Evolutionary conservation across 2,113 vertebrate genomes (phyloP).

Genomic region (Pyxicephalus adspersus): DNA sequence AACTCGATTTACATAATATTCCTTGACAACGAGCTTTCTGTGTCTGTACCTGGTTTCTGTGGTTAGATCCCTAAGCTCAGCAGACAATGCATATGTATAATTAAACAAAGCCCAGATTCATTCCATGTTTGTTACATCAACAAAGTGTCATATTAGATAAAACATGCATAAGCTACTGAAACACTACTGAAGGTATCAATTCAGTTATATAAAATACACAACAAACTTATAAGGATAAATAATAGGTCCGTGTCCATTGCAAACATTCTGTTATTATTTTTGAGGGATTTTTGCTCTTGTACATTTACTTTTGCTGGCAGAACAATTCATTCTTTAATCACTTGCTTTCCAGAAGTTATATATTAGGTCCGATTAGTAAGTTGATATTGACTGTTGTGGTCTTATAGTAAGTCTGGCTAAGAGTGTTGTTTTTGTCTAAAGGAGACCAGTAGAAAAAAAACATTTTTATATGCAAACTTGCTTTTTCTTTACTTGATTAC

Average conservation of each 20-base stretch:
- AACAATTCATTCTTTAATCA: not conserved
- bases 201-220: not conserved
- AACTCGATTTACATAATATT: conserved; percentile 55
- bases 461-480: no score
- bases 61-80: conserved; percentile 53
- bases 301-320: not conserved
- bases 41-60: conserved; percentile 33
- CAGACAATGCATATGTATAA: conserved; percentile 56
- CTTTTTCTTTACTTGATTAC: no score
- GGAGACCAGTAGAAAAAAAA: no score
- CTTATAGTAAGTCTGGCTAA: conserved; percentile 58
- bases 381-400: not conserved
- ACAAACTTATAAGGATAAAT: conserved; percentile 54
- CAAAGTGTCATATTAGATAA: conserved; percentile 48
- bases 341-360: not conserved
- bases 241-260: conserved; percentile 50
- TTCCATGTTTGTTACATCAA: conserved; percentile 41
- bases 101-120: conserved; percentile 52
- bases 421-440: no score
- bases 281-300: not conserved
- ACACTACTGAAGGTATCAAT: not conserved
- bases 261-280: not conserved
- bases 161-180: conserved; percentile 24
- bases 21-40: conserved; percentile 47
- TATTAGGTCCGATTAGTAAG: conserved; percentile 4